Evolutionary conservation across 2,888 invertebrate genomes (phyloP).

Genomic region (Tachina grossa): DNA sequence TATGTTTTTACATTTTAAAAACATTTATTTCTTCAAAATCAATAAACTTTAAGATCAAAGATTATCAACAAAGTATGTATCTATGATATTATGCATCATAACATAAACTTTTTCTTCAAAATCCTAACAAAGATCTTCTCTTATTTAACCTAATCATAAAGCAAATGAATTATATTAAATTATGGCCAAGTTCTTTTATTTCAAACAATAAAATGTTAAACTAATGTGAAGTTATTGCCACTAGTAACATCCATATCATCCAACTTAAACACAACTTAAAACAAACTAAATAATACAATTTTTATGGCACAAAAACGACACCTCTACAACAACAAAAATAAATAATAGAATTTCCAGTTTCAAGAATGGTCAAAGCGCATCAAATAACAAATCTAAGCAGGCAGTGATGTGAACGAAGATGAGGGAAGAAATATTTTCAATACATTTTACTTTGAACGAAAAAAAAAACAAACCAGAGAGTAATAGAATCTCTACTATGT

Average conservation of each 20-base stretch:
- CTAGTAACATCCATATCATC: conserved; percentile 46
- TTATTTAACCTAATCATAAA: conserved; percentile 35
- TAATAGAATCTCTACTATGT: conserved; percentile 69
- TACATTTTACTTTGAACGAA: conserved; percentile 46
- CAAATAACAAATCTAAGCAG: conserved; percentile 61
- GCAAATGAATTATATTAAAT: conserved; percentile 22
- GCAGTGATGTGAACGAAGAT: conserved; percentile 54
- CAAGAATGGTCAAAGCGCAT: conserved; percentile 57
- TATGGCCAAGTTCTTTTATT: conserved; percentile 21
- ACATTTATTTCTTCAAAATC: not conserved
- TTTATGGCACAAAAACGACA: conserved; percentile 48
- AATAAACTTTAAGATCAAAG: not conserved
- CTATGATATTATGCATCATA: not conserved
- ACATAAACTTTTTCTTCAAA: not conserved
- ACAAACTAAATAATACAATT: conserved; percentile 55
- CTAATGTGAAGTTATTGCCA: conserved; percentile 63
- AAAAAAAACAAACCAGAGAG: conserved; percentile 49
- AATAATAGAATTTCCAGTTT: conserved; percentile 5
- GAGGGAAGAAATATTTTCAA: conserved; percentile 8
- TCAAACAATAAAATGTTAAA: conserved; percentile 34
- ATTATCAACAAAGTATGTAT: conserved; percentile 3
- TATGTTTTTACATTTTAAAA: too few species aligned
- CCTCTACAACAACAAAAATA: conserved; percentile 31
- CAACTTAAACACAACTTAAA: conserved; percentile 23
- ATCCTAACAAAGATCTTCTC: not conserved